Percentiles rank a stretch among this genome's conserved stretches.
Conservation (phyloP, 2,888 invertebrate species). For the Eupithecia subfuscata region DNA sequence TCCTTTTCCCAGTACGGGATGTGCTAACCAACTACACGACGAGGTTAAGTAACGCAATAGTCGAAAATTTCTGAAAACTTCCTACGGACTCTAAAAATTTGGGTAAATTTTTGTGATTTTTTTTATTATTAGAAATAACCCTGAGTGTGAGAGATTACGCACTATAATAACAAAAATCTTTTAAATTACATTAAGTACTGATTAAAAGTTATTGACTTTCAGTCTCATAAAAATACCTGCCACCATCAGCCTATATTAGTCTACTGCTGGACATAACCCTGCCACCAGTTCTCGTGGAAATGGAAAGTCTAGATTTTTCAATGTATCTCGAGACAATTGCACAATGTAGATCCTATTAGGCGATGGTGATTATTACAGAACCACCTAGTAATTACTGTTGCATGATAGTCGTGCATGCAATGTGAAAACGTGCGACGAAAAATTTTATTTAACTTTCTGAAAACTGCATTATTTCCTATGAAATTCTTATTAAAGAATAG, state of each 20-base stretch:
- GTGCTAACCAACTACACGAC: no score
- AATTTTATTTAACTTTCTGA: background rate
- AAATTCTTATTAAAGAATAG: background rate
- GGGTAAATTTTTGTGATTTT: no score
- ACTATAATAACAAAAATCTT: no score
- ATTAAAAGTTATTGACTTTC: background rate
- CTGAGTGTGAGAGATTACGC: no score
- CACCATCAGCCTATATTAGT: no score
- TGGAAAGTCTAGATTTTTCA: conserved; percentile 54
- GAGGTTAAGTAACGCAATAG: no score
- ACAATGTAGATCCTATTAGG: conserved; percentile 52
- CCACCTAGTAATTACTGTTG: background rate
- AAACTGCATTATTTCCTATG: background rate
- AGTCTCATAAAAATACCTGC: background rate
- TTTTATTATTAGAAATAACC: no score
- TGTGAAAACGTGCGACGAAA: conserved; percentile 11
- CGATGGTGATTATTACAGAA: conserved; percentile 41
- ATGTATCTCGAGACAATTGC: conserved; percentile 49
- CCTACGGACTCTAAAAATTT: no score
- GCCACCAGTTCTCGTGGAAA: conserved; percentile 46
- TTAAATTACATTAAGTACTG: background rate
- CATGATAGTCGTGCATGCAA: conserved; percentile 2
- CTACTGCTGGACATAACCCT: background rate
- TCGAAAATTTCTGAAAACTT: no score
- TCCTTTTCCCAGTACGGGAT: no score